Evolutionary conservation across 1,140 invertebrate species (phyloP).

Genomic region (Hesperophylax magnus): DNA sequence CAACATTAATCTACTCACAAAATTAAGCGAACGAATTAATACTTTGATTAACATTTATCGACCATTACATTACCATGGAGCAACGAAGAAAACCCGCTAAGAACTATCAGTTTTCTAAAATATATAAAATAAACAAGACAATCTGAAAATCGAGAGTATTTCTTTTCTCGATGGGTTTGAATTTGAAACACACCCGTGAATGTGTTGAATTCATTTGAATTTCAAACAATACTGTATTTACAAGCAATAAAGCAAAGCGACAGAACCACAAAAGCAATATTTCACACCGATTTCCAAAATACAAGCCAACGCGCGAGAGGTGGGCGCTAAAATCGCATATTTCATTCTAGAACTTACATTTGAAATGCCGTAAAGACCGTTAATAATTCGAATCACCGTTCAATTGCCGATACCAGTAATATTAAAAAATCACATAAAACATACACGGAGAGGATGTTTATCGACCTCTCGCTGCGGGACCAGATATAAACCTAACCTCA

Average conservation of each 20-base stretch:
- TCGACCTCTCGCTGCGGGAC: slow-evolving; percentile 55
- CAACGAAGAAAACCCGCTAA: no score
- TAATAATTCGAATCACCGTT: slow-evolving; percentile 33
- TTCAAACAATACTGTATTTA: slow-evolving; percentile 15
- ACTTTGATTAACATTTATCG: not conserved
- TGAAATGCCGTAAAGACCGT: slow-evolving; percentile 35
- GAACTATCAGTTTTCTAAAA: no score
- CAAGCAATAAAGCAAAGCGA: slow-evolving; percentile 40
- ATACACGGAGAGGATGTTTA: slow-evolving; percentile 48
- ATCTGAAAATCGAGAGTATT: no score
- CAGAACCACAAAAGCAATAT: slow-evolving; percentile 24
- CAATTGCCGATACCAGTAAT: not conserved
- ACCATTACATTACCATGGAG: no score
- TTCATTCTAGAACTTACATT: slow-evolving; percentile 45
- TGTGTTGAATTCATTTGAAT: no score
- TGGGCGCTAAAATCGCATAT: slow-evolving; percentile 34
- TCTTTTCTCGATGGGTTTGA: no score
- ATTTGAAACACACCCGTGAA: no score
- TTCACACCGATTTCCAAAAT: slow-evolving; percentile 38
- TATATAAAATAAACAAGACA: no score
- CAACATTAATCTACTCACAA: slow-evolving; percentile 19
- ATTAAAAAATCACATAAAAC: slow-evolving; percentile 40
- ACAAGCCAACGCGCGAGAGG: slow-evolving; percentile 16
- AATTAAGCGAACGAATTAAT: slow-evolving; percentile 8
- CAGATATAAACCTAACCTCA: slow-evolving; percentile 57